These are phyloP conservation scores for Otolemur crassicaudatus DNA, from an alignment of 2,797 vertebrate genomes.

Conservation along the genomic window DNA sequence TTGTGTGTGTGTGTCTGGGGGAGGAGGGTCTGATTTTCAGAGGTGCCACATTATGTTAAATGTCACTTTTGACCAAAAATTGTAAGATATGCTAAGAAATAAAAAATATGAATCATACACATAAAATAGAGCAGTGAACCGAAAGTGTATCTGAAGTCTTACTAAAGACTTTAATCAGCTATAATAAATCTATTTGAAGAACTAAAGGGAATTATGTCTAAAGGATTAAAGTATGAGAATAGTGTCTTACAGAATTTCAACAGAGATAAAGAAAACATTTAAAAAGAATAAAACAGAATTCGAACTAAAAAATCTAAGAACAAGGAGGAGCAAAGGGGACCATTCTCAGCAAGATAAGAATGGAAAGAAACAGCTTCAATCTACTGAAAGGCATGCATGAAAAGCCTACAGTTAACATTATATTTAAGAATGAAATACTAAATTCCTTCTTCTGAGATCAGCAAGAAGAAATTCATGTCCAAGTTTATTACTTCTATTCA, in stretches of 20 bases:
- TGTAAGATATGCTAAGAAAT: not conserved
- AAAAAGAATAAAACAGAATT: not conserved
- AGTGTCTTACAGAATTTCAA: not conserved
- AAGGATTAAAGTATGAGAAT: not conserved
- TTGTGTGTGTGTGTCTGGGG: accelerated
- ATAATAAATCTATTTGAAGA: not conserved
- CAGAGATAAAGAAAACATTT: not conserved
- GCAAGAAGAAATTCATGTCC: not conserved
- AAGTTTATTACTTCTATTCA: not conserved
- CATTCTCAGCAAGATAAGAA: not conserved
- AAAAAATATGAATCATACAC: not conserved
- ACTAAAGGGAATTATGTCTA: not conserved
- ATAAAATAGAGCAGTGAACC: not conserved
- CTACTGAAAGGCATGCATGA: not conserved
- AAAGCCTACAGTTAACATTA: not conserved
- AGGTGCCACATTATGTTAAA: not conserved
- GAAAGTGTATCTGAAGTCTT: not conserved
- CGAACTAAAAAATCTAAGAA: not conserved
- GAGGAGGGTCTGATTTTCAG: not conserved
- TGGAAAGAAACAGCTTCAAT: not conserved
- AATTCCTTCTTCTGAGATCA: not conserved
- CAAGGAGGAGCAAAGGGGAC: not conserved
- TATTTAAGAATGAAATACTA: not conserved
- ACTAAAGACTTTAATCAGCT: not conserved
- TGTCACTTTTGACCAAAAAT: not conserved